Evolutionary conservation across 2,888 invertebrate species (phyloP).

Genomic region (Ceramica pisi): DNA sequence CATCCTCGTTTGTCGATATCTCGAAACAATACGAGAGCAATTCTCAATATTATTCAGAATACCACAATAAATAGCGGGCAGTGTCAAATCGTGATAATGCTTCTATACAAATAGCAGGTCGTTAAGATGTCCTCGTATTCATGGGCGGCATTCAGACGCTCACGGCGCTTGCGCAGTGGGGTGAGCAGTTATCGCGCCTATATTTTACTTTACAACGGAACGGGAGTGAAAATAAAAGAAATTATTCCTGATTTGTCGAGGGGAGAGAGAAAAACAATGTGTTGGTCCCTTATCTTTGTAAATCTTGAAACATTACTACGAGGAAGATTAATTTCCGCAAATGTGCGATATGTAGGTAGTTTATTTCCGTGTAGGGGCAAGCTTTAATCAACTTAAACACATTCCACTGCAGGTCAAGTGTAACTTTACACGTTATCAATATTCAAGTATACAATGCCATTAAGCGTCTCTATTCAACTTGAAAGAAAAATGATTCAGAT

Average conservation of each 20-base stretch:
- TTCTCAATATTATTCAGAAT: slow-evolving; percentile 40
- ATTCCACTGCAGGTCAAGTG: not conserved
- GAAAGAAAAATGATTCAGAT: not conserved
- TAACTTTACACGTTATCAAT: not conserved
- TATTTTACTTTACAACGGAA: slow-evolving; percentile 42
- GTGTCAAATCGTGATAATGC: slow-evolving; percentile 49
- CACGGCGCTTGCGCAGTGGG: slow-evolving; percentile 20
- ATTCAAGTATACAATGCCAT: not conserved
- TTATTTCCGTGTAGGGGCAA: not conserved
- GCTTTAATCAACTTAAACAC: not conserved
- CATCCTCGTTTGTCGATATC: not conserved
- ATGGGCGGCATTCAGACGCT: slow-evolving; percentile 23
- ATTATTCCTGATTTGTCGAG: slow-evolving; percentile 16
- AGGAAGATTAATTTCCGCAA: not conserved
- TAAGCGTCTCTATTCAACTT: not conserved
- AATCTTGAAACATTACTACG: slow-evolving; percentile 16
- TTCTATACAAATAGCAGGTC: slow-evolving; percentile 39
- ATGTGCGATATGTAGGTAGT: not conserved
- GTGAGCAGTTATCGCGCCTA: slow-evolving; percentile 33
- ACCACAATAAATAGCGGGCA: slow-evolving; percentile 43
- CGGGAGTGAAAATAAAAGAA: slow-evolving; percentile 23
- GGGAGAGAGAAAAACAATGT: slow-evolving; percentile 16
- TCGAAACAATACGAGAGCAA: slow-evolving; percentile 31
- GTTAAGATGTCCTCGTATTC: slow-evolving; percentile 48
- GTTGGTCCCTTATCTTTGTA: slow-evolving; percentile 6